Conservation (phyloP, 1,140 invertebrate genomes). For the Temnothorax curvispinosus region DNA sequence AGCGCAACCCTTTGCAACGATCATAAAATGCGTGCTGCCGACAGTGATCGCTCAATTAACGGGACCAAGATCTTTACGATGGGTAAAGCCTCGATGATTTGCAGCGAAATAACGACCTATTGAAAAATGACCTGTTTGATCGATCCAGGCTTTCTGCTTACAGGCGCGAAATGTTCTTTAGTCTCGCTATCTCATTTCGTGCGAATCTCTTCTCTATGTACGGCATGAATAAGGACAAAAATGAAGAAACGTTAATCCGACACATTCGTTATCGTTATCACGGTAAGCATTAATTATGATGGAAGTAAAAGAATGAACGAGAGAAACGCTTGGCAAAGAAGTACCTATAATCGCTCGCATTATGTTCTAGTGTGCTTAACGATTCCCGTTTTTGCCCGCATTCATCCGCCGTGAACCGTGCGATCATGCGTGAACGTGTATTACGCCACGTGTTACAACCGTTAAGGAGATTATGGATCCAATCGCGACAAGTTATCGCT, state of each 20-base stretch:
- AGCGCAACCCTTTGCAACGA: not conserved
- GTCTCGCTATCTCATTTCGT: conserved; percentile 9
- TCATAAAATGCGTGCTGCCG: conserved; percentile 4
- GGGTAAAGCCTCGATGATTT: conserved; percentile 52
- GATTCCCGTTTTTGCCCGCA: conserved; percentile 70
- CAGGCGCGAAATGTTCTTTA: conserved; percentile 56
- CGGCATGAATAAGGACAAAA: conserved; percentile 71
- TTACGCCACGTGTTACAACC: not conserved
- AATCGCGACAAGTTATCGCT: not conserved
- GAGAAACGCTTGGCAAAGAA: not conserved
- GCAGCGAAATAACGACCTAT: not conserved
- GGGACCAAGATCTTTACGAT: conserved; percentile 44
- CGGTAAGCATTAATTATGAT: conserved; percentile 19
- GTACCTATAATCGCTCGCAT: not conserved
- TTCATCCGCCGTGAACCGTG: conserved; percentile 35
- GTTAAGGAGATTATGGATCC: conserved; percentile 2
- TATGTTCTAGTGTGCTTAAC: conserved; percentile 41
- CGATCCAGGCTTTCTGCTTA: conserved; percentile 48
- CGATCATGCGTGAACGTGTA: not conserved
- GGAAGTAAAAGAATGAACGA: not conserved
- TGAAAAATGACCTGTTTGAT: conserved; percentile 38
- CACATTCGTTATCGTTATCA: conserved; percentile 29
- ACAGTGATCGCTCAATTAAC: conserved; percentile 16
- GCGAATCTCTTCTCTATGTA: not conserved
- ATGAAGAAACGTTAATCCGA: conserved; percentile 67